phyloP scores from a whole-genome alignment of 2,888 invertebrate genomes.

The Halictus ligatus region DNA sequence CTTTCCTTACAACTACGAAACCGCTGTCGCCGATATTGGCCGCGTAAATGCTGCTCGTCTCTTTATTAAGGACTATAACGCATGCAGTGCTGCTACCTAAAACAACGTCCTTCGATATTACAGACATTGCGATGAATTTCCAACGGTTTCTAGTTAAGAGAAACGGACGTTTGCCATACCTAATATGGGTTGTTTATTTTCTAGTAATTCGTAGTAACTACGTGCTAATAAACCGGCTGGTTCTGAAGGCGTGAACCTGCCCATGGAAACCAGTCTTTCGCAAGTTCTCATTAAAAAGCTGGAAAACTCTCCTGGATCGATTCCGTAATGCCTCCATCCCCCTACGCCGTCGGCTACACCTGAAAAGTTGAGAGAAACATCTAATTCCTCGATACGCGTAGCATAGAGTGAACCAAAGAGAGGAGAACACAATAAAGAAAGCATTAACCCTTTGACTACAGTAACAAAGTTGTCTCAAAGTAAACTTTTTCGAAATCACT shows the following conservation, averaged over 20 bases:
- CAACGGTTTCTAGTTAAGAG: not conserved
- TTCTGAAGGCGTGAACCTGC: slow-evolving; percentile 93
- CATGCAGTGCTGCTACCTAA: slow-evolving; percentile 99
- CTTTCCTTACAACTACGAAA: slow-evolving; percentile 95
- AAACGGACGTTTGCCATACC: slow-evolving; percentile 85
- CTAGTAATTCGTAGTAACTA: slow-evolving; percentile 95
- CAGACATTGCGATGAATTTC: accelerated
- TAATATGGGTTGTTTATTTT: slow-evolving; percentile 96
- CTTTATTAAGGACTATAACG: slow-evolving; percentile 96
- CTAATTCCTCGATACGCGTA: not conserved
- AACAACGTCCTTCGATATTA: slow-evolving; percentile 1
- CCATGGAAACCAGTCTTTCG: slow-evolving; percentile 95
- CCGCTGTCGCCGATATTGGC: slow-evolving; percentile 99
- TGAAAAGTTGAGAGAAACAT: slow-evolving; percentile 81
- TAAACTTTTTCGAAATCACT: too few relatives aligned
- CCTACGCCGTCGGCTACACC: slow-evolving; percentile 99
- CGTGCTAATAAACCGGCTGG: slow-evolving; percentile 95
- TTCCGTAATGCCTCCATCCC: slow-evolving; percentile 98
- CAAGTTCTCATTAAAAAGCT: slow-evolving; percentile 97
- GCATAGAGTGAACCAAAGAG: not conserved
- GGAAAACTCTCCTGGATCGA: slow-evolving; percentile 98
- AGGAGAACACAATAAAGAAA: not conserved
- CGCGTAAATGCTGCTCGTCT: slow-evolving; percentile 95
- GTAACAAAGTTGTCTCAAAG: too few relatives aligned
- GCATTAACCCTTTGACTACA: too few relatives aligned